Evolutionary conservation across 2,113 vertebrate genomes (phyloP).

Genomic region (Sphyrna mokarran): DNA sequence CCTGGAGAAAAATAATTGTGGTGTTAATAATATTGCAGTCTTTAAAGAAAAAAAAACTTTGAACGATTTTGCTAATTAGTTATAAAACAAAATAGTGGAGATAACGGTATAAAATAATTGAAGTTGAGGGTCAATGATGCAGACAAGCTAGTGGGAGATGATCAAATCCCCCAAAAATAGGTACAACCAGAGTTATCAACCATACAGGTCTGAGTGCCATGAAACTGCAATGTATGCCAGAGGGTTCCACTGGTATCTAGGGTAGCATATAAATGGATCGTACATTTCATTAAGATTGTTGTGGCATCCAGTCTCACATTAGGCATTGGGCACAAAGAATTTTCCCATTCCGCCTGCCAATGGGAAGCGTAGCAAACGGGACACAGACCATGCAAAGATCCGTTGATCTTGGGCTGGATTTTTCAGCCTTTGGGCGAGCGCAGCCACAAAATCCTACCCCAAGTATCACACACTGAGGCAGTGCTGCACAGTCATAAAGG

Average conservation of each 20-base stretch:
- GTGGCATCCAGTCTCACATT: neutral
- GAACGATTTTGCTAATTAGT: neutral
- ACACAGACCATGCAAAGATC: too few species aligned
- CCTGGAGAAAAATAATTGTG: neutral
- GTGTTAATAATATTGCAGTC: neutral
- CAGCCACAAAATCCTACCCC: too few species aligned
- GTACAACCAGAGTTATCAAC: neutral
- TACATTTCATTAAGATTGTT: neutral
- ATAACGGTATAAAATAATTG: neutral
- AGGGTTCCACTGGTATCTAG: neutral
- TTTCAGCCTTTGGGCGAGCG: too few species aligned
- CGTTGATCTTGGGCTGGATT: too few species aligned
- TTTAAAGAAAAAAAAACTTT: neutral
- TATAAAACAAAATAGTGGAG: neutral
- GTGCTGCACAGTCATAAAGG: neutral
- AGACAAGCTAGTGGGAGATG: too few species aligned
- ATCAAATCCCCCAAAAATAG: neutral
- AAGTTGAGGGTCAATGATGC: neutral
- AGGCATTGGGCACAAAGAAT: neutral
- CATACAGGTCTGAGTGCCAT: neutral
- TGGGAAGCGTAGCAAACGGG: too few species aligned
- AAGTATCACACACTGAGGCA: neutral
- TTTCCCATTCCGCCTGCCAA: too few species aligned
- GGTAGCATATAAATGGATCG: neutral
- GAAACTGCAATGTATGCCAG: neutral